Evolutionary conservation across 2,113 vertebrate genomes (phyloP).

Genomic region (Alaudala cheleensis): DNA sequence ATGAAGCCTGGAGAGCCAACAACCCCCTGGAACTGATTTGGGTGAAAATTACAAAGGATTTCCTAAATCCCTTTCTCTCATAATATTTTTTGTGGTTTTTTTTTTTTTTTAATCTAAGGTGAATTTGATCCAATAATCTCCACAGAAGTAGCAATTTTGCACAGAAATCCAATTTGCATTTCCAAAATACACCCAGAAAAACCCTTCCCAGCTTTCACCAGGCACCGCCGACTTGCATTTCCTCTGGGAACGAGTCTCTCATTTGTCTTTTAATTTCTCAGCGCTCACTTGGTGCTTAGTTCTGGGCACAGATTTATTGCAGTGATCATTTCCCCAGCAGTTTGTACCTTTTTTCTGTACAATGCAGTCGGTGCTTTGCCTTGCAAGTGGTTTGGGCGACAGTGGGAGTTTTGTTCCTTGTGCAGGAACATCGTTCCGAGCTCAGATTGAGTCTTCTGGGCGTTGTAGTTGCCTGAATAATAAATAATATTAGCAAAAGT

Average conservation of each 20-base stretch:
- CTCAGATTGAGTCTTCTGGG: not conserved
- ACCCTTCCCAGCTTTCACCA: not conserved
- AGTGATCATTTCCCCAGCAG: not conserved
- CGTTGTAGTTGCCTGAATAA: not conserved
- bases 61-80: not conserved
- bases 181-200: not conserved
- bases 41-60: not conserved
- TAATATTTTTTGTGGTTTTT: not conserved
- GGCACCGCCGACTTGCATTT: fast-evolving
- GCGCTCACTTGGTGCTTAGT: not conserved
- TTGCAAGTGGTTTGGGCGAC: not conserved
- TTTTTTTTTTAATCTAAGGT: not conserved
- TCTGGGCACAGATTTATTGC: not conserved
- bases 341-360: not conserved
- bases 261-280: not conserved
- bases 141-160: not conserved
- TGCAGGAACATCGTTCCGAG: not conserved
- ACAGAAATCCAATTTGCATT: not conserved
- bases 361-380: fast-evolving
- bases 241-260: not conserved
- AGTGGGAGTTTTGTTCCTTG: not conserved
- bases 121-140: not conserved
- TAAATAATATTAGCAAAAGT: not conserved
- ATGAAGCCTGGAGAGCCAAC: not conserved
- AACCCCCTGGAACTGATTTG: not conserved